phyloP scores from a whole-genome alignment of 2,113 vertebrate species.

The Sylvilagus bachmani region DNA sequence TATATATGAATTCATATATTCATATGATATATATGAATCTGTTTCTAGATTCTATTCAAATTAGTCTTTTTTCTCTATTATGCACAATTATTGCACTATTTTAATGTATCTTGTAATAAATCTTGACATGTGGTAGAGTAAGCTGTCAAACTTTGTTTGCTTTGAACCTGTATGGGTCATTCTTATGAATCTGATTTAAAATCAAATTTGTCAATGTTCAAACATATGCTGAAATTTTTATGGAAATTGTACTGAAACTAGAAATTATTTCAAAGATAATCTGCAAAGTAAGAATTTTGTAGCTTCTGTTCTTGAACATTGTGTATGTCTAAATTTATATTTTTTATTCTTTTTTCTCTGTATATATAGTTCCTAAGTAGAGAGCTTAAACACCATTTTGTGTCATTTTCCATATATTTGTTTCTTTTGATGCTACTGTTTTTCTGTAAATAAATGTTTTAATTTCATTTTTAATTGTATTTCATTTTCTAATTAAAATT shows the following conservation, averaged over 20 bases:
- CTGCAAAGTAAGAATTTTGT: not conserved
- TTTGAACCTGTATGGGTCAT: not conserved
- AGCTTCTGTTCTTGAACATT: not conserved
- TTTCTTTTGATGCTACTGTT: not conserved
- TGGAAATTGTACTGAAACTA: not conserved
- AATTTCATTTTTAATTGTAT: not conserved
- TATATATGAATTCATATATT: too few species aligned
- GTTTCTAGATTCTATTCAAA: not conserved
- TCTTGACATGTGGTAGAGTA: not conserved
- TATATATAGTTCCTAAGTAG: not conserved
- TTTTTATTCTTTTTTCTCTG: not conserved
- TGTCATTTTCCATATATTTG: not conserved
- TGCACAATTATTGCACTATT: not conserved
- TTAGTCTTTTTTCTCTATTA: not conserved
- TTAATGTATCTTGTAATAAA: not conserved
- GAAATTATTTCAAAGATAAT: not conserved
- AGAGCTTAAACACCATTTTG: not conserved
- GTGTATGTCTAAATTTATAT: not conserved
- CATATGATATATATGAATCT: not conserved
- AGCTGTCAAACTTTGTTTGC: not conserved
- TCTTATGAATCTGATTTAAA: not conserved
- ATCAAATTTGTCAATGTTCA: not conserved
- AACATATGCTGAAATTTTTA: not conserved
- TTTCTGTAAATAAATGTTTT: not conserved
- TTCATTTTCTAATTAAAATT: not conserved